phyloP scores from a whole-genome alignment of 1,140 invertebrate genomes.

The Drosophila kanapiae region DNA sequence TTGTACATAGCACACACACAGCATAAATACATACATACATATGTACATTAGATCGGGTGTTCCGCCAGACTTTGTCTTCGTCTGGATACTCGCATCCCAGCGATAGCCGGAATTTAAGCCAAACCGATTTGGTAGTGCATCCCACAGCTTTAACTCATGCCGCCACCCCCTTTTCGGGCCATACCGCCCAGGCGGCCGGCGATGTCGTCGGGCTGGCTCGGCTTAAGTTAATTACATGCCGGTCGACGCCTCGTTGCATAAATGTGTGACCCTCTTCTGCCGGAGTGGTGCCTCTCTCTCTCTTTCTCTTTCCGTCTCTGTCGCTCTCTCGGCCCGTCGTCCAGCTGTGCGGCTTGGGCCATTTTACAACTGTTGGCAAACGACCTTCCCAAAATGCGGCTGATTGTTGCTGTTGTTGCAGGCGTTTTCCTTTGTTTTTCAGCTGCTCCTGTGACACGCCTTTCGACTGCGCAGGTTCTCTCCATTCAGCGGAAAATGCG shows the following conservation, averaged over 20 bases:
- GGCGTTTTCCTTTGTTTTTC: constrained; percentile 36
- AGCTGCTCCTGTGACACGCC: constrained; percentile 73
- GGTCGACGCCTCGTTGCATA: constrained; percentile 81
- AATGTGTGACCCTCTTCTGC: constrained; percentile 66
- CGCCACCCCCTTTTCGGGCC: background rate
- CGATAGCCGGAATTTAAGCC: constrained; percentile 18
- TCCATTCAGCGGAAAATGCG: constrained; percentile 59
- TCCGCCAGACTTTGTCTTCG: constrained; percentile 40
- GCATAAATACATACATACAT: background rate
- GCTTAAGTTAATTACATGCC: constrained; percentile 82
- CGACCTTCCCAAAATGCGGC: constrained; percentile 76
- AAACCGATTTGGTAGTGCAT: constrained; percentile 7
- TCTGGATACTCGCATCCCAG: constrained; percentile 26
- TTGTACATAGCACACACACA: constrained; percentile 30
- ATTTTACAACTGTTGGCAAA: constrained; percentile 78
- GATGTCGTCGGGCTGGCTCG: constrained; percentile 55
- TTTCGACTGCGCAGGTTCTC: constrained; percentile 70
- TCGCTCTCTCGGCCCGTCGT: constrained; percentile 42
- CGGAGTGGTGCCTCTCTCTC: constrained; percentile 16
- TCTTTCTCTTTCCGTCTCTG: constrained; percentile 19
- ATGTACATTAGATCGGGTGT: background rate
- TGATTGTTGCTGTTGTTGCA: constrained; percentile 48
- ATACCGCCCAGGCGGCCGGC: background rate
- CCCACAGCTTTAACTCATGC: constrained; percentile 18
- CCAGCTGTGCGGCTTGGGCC: constrained; percentile 73